Evolutionary conservation across 2,888 invertebrate genomes (phyloP).

Genomic region (Anarsia innoxiella): DNA sequence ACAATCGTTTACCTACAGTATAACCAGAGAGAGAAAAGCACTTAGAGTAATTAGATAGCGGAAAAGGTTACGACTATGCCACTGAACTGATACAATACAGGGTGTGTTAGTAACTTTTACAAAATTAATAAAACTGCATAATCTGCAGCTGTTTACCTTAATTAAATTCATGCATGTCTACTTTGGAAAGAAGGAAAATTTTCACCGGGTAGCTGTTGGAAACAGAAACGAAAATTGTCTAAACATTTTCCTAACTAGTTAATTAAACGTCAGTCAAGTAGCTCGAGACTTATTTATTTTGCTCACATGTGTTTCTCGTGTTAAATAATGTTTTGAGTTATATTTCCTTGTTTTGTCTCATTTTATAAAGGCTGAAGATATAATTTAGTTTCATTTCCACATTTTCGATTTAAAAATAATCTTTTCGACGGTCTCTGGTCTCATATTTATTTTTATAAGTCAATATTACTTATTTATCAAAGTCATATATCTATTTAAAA

Average conservation of each 20-base stretch:
- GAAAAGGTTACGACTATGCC: constrained; percentile 53
- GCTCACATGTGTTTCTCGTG: constrained; percentile 31
- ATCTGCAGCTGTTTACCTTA: neutral
- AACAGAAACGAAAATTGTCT: constrained; percentile 25
- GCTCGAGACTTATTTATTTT: constrained; percentile 28
- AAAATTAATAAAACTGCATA: no score
- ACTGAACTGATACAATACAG: constrained; percentile 35
- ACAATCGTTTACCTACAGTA: no score
- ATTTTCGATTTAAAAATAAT: no score
- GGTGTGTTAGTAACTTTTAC: no score
- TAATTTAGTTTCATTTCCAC: no score
- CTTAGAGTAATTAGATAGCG: constrained; percentile 71
- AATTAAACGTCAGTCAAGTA: constrained; percentile 48
- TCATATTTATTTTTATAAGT: no score
- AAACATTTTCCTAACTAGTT: constrained; percentile 36
- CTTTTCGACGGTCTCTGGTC: no score
- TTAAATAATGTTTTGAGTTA: no score
- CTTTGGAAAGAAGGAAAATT: neutral
- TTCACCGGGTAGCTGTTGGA: constrained; percentile 1
- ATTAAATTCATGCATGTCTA: constrained; percentile 2
- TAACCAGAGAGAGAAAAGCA: constrained; percentile 61
- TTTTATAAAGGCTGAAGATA: no score
- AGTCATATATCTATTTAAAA: no score
- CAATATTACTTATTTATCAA: no score
- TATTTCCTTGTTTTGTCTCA: no score